Percentiles rank a stretch among this genome's conserved stretches.
phyloP scores from a whole-genome alignment of 2,888 invertebrate species.

The Acheta domesticus region DNA sequence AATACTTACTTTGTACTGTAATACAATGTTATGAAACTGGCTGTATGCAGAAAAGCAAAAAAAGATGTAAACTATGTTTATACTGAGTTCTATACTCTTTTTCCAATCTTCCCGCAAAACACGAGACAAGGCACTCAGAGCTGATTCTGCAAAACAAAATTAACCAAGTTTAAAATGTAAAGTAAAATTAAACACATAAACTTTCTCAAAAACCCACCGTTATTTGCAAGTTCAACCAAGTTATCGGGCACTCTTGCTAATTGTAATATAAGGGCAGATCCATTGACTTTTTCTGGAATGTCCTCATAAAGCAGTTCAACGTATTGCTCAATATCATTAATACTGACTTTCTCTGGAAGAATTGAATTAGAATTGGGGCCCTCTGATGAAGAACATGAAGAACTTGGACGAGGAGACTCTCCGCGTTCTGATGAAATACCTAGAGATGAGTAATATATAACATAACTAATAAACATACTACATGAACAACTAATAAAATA shows the following conservation, averaged over 20 bases:
- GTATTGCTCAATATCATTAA: slow-evolving; percentile 87
- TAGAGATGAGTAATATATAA: neutral
- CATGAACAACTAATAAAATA: neutral
- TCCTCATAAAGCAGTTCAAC: slow-evolving; percentile 96
- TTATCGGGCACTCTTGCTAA: slow-evolving; percentile 92
- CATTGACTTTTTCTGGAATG: slow-evolving; percentile 85
- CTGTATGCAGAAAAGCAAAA: slow-evolving; percentile 95
- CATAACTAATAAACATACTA: too few species aligned
- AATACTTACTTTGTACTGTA: slow-evolving; percentile 79
- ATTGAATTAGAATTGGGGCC: slow-evolving; percentile 43
- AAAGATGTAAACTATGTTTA: slow-evolving; percentile 94
- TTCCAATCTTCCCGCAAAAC: slow-evolving; percentile 97
- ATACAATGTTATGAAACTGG: slow-evolving; percentile 89
- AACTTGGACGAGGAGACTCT: slow-evolving; percentile 31
- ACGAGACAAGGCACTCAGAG: slow-evolving; percentile 90
- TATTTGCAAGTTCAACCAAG: slow-evolving; percentile 85
- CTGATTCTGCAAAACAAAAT: slow-evolving; percentile 65
- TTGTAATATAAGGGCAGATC: slow-evolving; percentile 86
- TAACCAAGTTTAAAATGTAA: slow-evolving; percentile 33
- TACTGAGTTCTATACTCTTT: slow-evolving; percentile 91
- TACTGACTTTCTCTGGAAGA: slow-evolving; percentile 61
- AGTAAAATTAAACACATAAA: neutral
- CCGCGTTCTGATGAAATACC: slow-evolving; percentile 18
- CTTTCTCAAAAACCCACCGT: slow-evolving; percentile 62
- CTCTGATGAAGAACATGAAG: slow-evolving; percentile 34